Evolutionary conservation across 2,113 vertebrate genomes (phyloP).

Genomic region (Odobenus rosmarus): DNA sequence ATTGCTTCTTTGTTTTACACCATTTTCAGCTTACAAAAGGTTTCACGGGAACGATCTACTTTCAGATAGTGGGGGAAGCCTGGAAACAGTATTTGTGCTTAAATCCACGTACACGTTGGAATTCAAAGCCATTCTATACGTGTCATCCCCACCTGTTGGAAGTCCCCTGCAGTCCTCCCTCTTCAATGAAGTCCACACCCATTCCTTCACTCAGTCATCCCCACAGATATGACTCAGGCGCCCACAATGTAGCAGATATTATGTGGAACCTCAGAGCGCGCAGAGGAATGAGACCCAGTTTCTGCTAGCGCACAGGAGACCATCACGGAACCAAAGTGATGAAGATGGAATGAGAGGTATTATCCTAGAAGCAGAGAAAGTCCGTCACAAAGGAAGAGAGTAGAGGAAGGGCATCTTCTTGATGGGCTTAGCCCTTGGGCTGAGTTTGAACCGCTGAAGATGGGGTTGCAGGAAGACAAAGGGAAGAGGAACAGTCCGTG

Average conservation of each 20-base stretch:
- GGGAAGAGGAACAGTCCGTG: background rate
- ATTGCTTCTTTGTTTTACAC: background rate
- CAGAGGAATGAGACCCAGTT: background rate
- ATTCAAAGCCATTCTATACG: background rate
- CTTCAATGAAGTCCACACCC: background rate
- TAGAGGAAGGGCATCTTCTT: background rate
- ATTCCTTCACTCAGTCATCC: background rate
- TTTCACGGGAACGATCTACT: background rate
- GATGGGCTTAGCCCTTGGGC: background rate
- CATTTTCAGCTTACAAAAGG: background rate
- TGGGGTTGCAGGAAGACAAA: background rate
- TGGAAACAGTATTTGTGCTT: background rate
- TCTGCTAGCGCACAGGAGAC: rapidly evolving
- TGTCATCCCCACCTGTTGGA: background rate
- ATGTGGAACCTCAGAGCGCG: background rate
- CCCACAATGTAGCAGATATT: background rate
- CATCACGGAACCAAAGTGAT: background rate
- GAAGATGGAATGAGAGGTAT: background rate
- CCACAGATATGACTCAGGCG: rapidly evolving
- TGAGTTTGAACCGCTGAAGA: background rate
- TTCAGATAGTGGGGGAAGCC: background rate
- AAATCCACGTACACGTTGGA: background rate
- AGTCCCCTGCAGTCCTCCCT: background rate
- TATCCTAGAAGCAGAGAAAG: background rate
- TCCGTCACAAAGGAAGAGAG: background rate